Base-by-base conservation (phyloP, 2,797 vertebrate genomes). In the Rhadinocentrus ornatus region DNA sequence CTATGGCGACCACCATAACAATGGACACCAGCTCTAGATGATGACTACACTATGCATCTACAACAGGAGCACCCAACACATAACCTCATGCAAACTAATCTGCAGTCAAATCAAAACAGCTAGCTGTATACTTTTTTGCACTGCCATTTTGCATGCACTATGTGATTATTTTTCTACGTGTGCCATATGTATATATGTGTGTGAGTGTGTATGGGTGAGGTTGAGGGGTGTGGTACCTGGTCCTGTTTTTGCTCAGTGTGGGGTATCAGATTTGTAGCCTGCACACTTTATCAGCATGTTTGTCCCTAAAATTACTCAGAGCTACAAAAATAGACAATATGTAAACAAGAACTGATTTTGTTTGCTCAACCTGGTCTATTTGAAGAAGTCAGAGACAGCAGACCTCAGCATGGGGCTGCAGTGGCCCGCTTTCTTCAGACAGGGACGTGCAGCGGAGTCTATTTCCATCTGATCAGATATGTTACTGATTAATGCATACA, bases 321-420 rank as follows among this genome's bases (percentile, higher is more conserved):
- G 69, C 71, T 82, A 78, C 79, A 79, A 83, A 92, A 91, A 93
- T 92, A 92, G 86, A 71, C 72, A 83, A 86, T 84, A 88, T 86
- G 78, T 82, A 91, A 92, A 89, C 89, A 88, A 59, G 81, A 52
- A 65, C 61, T 61, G 85, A 80, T 88, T 87, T 86, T 90, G 91
- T 91, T 91, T 87, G 85, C 81, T 78, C 71, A 85, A 88, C 72
- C 75, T 44, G 69, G 75, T 89, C 87, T 90, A 90, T 92, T 91
- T 91, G 83, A 84, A 83, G 85, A 53, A 75, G 78, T 39, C 71
- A 60, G 76, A 69, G 74, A 77, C 63, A 78, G 86, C 82, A 77
- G 75, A 69, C 48, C 78, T 85, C 71, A 83, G 88, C 85, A 80
- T 56, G 70, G 70, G 60, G 54, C 75, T 83, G 84, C 78, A 83